A percentile compares a stretch with the other conserved stretches of the same genome.
Evolutionary conservation across 2,113 vertebrate genomes (phyloP).

Genomic region (Caranx ignobilis): DNA sequence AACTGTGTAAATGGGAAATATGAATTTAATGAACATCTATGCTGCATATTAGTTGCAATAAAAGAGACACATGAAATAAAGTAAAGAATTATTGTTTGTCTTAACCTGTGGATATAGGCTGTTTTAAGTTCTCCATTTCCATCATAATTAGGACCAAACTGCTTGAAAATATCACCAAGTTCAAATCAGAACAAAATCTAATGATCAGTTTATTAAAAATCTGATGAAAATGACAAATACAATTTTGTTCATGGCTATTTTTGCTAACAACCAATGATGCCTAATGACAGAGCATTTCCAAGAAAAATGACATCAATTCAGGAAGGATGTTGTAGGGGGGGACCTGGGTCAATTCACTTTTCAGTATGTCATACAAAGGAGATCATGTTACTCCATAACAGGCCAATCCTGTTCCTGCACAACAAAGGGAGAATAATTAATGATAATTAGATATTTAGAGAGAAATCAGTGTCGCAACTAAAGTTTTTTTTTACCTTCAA

Average conservation of each 20-base stretch:
- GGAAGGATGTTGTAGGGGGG: conserved; percentile 18
- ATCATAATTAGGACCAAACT: neutral
- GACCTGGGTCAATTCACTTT: neutral
- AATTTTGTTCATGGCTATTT: neutral
- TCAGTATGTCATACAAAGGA: conserved; percentile 35
- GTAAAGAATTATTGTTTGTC: neutral
- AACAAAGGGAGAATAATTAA: neutral
- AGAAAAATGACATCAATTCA: conserved; percentile 25
- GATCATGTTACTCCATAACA: conserved; percentile 34
- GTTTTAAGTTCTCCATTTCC: neutral
- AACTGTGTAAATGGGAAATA: no score
- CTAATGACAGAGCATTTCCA: neutral
- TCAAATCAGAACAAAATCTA: neutral
- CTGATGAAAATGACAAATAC: neutral
- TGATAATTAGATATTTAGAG: neutral
- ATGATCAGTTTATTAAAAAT: neutral
- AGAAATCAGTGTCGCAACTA: neutral
- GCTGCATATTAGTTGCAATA: no score
- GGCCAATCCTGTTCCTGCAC: neutral
- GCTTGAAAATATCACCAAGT: neutral
- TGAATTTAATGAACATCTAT: no score
- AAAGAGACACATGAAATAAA: no score
- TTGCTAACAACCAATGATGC: neutral
- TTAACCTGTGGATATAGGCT: neutral
- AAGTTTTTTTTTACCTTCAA: neutral